Evolutionary conservation across 2,113 vertebrate genomes (phyloP).

Genomic region (Okapia johnstoni): DNA sequence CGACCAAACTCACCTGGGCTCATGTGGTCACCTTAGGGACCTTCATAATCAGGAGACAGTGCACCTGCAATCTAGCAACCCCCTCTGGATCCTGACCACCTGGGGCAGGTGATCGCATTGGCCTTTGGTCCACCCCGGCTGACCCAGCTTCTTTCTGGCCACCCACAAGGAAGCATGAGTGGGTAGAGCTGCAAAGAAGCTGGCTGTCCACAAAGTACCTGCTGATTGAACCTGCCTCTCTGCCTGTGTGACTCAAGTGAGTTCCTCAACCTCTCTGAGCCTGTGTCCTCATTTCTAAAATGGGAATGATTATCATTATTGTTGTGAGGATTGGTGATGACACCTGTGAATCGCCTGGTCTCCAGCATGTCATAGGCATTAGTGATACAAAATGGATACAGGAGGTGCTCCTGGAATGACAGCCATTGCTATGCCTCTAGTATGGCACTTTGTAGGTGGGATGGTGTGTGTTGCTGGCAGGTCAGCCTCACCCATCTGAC

Average conservation of each 20-base stretch:
- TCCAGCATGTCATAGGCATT: background rate
- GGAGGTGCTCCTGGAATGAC: background rate
- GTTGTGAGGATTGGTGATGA: background rate
- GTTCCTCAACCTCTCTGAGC: background rate
- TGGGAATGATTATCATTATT: no score
- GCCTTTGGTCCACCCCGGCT: background rate
- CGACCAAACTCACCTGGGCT: background rate
- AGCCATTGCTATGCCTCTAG: background rate
- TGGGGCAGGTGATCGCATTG: background rate
- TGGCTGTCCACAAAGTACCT: no score
- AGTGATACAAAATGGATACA: background rate
- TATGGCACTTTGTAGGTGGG: background rate
- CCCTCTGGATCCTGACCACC: background rate
- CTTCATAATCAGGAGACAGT: background rate
- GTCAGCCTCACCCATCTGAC: background rate
- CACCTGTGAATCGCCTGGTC: background rate
- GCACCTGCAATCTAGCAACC: background rate
- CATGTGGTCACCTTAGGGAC: background rate
- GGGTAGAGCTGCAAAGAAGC: background rate
- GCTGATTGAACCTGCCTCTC: accelerated
- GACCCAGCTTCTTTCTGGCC: no score
- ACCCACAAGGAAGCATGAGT: background rate
- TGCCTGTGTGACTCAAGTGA: background rate
- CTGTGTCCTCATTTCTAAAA: background rate
- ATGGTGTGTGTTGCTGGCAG: accelerated